Evolutionary conservation across 2,888 invertebrate species (phyloP).

Genomic region (Isotomurus palustris): DNA sequence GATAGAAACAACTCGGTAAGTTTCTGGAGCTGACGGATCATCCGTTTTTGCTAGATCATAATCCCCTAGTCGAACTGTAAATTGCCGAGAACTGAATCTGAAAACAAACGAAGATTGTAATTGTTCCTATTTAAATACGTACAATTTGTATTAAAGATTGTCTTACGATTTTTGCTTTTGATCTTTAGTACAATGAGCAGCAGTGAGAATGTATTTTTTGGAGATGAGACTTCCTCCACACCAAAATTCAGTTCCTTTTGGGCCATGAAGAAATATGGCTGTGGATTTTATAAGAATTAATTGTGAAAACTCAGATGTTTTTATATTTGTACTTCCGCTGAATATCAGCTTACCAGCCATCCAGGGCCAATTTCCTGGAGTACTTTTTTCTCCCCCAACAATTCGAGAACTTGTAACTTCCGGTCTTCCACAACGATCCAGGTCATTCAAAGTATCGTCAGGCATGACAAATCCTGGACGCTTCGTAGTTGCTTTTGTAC

Average conservation of each 20-base stretch:
- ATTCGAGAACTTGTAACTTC: slow-evolving; percentile 62
- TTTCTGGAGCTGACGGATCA: slow-evolving; percentile 77
- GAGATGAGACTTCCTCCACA: slow-evolving; percentile 85
- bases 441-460: background rate
- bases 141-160: slow-evolving; percentile 1
- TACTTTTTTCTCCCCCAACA: slow-evolving; percentile 66
- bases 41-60: slow-evolving; percentile 78
- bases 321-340: background rate
- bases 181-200: slow-evolving; percentile 90
- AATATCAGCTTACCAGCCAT: slow-evolving; percentile 57
- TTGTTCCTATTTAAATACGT: slow-evolving; percentile 1
- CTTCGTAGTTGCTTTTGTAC: background rate
- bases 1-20: slow-evolving; percentile 69
- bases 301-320: too few relatives aligned
- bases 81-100: slow-evolving; percentile 82
- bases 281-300: too few relatives aligned
- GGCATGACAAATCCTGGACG: background rate
- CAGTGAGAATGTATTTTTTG: slow-evolving; percentile 74
- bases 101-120: slow-evolving; percentile 8
- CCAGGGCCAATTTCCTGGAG: slow-evolving; percentile 65
- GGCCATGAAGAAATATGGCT: slow-evolving; percentile 82
- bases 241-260: slow-evolving; percentile 82
- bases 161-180: slow-evolving; percentile 81
- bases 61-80: slow-evolving; percentile 83
- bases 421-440: slow-evolving; percentile 65